Conservation (phyloP, 2,113 vertebrate genomes). For the Pterocles orientalis region DNA sequence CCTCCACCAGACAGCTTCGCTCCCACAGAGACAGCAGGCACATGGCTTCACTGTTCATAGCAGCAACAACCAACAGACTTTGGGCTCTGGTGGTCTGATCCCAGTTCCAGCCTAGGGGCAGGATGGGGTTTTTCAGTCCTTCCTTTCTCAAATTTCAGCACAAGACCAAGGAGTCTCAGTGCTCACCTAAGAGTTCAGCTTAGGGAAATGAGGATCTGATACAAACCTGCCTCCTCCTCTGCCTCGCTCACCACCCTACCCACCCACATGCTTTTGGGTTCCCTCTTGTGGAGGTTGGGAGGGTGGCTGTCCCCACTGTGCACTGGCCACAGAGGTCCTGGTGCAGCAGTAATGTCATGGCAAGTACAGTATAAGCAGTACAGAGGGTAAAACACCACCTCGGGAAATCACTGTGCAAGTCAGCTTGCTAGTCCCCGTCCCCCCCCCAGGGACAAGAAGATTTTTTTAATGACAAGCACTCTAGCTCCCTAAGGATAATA, state of each 20-base stretch:
- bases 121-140: not conserved
- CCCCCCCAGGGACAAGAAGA: not conserved
- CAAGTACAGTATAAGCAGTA: not conserved
- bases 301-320: not conserved
- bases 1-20: not conserved
- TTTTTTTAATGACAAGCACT: constrained; percentile 28
- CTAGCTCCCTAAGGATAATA: constrained; percentile 17
- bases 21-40: not conserved
- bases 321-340: not conserved
- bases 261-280: not conserved
- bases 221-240: not conserved
- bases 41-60: accelerated
- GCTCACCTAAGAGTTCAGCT: not conserved
- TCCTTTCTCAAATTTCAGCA: not conserved
- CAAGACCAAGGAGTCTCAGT: not conserved
- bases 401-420: not conserved
- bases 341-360: not conserved
- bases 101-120: not conserved
- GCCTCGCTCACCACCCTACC: not conserved
- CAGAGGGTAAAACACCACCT: not conserved
- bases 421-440: not conserved
- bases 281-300: not conserved
- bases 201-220: not conserved
- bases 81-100: not conserved
- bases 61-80: not conserved